These are phyloP conservation scores for Mola mola DNA, from an alignment of 2,113 vertebrate genomes.

Conservation along the genomic window DNA sequence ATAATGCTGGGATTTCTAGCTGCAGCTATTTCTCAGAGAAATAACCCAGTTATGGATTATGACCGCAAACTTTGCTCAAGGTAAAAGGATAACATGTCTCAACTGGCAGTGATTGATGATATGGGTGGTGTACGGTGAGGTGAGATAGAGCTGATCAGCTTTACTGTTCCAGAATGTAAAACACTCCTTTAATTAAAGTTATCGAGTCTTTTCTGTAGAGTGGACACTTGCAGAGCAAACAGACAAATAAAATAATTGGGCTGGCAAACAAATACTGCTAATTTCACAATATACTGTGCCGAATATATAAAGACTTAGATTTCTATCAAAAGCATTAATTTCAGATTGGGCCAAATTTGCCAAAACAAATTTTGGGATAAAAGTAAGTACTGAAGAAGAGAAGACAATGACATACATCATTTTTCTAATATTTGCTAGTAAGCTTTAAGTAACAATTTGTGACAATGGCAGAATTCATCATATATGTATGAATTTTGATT, in stretches of 20 bases:
- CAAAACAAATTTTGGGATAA: no score
- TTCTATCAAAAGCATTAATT: no score
- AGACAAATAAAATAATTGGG: slow-evolving; percentile 13
- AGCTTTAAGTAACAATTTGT: no score
- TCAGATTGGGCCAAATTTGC: no score
- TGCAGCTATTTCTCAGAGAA: slow-evolving; percentile 1
- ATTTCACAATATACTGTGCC: no score
- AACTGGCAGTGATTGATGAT: slow-evolving; percentile 30
- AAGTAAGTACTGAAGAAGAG: no score
- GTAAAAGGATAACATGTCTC: slow-evolving; percentile 4
- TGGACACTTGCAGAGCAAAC: slow-evolving; percentile 34
- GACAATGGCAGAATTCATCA: no score
- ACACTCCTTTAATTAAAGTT: slow-evolving; percentile 51
- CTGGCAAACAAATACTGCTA: no score
- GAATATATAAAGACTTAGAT: no score
- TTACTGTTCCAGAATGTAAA: slow-evolving; percentile 37
- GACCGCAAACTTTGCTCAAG: background rate
- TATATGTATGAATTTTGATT: no score
- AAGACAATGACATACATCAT: no score
- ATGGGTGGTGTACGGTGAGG: slow-evolving; percentile 24
- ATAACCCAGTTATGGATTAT: slow-evolving; percentile 13
- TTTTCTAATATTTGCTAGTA: no score
- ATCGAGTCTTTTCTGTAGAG: slow-evolving; percentile 34
- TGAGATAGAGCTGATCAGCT: slow-evolving; percentile 17
- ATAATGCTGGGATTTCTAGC: background rate